These are phyloP conservation scores for Fopius arisanus DNA, from an alignment of 1,140 invertebrate genomes.

Conservation along the genomic window DNA sequence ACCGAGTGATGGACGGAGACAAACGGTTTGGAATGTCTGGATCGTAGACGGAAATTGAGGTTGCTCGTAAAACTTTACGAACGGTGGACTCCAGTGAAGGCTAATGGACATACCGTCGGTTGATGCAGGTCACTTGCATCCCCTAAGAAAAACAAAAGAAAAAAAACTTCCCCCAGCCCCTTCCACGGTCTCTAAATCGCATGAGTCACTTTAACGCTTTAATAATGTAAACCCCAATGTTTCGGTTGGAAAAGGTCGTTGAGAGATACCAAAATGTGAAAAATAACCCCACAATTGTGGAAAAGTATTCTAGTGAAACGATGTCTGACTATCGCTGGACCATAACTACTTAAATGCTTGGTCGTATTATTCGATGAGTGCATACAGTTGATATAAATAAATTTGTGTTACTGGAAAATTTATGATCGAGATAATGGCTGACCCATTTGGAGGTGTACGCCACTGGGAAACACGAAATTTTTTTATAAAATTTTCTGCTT, in stretches of 20 bases:
- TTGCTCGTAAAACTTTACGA: slow-evolving; percentile 35
- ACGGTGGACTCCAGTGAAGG: slow-evolving; percentile 14
- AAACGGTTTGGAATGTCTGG: slow-evolving; percentile 24
- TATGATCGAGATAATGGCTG: too few relatives aligned
- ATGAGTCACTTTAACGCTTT: background rate
- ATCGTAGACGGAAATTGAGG: slow-evolving; percentile 33
- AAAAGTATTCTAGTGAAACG: background rate
- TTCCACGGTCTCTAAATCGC: background rate
- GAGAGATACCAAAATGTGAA: background rate
- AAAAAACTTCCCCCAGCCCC: background rate
- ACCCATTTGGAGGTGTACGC: too few relatives aligned
- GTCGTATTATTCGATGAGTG: too few relatives aligned
- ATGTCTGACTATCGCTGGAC: too few relatives aligned
- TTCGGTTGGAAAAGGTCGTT: background rate
- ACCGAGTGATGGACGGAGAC: background rate
- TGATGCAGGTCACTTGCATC: background rate
- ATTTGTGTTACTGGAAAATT: too few relatives aligned
- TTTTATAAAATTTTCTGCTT: too few relatives aligned
- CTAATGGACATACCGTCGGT: slow-evolving; percentile 30
- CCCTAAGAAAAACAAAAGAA: background rate
- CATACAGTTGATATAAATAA: too few relatives aligned
- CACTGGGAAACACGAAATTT: too few relatives aligned
- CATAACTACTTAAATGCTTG: too few relatives aligned
- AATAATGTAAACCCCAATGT: slow-evolving; percentile 8
- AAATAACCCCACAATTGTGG: background rate